Evolutionary conservation across 2,113 vertebrate species (phyloP), one percentile per base, ranked within the genome.

Genomic region (Sapayoa aenigma): DNA sequence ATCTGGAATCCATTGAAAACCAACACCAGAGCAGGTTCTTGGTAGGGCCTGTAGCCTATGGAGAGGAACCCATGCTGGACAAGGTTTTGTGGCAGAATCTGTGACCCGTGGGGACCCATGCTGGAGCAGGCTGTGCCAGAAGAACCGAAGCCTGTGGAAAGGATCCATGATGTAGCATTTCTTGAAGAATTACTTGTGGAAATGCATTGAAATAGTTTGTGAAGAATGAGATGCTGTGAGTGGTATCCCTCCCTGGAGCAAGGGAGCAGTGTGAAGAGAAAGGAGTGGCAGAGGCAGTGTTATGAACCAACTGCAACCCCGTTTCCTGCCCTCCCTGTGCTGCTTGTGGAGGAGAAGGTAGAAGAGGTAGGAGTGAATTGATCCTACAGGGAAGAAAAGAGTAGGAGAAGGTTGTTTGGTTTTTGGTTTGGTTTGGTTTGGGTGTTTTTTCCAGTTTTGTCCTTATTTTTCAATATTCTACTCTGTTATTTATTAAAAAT

Each of bases 11-110:
- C 14, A 9, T 41, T 14, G 74, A 53, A 39, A 47, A 17, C 9
- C 35, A 28, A 3, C 11, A 22, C 9, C 0, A 0, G 19, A 84
- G 27, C 14, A 49, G 7, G 12, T 1, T 78, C 30, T 35, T 73
- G 24, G 44, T 25, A 75, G 49, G 75, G 58, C 11, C 23, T 27
- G 33, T 35, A 49, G 10, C 7, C 39, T 9, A 3, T 9, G 20
- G 10, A 68, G 60, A 47, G 39, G 6, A 59, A 5, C 4, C 17
- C 30, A 19, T 1, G 2, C 7, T 39, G 59, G 28, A 56, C 20
- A 22, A 78, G 27, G 11, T 49, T 35, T 71, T 33, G 50, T 47
- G n/a, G 19, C 25, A 76, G 41, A 14, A 78, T 0, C 6, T 77
- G 53, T 60, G 39, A 39, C 10, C 14, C 1, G 1, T 4, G 12